These are phyloP conservation scores for Planiliza haematocheilus DNA, from an alignment of 2,113 vertebrate genomes.

Conservation along the genomic window DNA sequence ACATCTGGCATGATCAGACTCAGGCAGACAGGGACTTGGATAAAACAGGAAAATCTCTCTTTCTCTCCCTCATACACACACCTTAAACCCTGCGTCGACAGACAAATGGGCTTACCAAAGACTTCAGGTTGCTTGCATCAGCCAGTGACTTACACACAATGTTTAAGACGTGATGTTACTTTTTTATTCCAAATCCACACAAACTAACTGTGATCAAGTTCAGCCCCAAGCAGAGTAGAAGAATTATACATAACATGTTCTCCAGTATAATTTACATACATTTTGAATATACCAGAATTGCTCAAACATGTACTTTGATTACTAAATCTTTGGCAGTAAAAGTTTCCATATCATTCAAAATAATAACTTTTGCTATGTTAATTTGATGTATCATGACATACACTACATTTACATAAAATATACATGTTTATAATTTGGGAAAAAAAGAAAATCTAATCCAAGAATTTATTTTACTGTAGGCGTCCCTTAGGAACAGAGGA, in stretches of 20 bases:
- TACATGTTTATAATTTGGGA: no score
- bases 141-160: constrained; percentile 52
- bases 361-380: no score
- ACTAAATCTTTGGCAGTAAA: no score
- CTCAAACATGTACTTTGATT: not conserved
- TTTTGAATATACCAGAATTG: not conserved
- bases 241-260: no score
- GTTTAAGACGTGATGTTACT: constrained; percentile 56
- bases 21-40: constrained; percentile 70
- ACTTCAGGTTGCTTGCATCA: constrained; percentile 75
- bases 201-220: constrained; percentile 27
- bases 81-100: constrained; percentile 60
- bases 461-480: constrained; percentile 72
- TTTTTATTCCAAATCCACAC: constrained; percentile 51
- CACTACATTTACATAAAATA: not conserved
- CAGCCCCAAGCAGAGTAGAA: no score
- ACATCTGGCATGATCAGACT: constrained; percentile 74
- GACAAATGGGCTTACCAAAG: constrained; percentile 69
- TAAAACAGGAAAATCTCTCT: constrained; percentile 66
- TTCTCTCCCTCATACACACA: constrained; percentile 46
- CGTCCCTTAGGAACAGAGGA: constrained; percentile 82
- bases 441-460: constrained; percentile 2
- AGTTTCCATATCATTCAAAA: no score
- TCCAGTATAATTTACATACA: no score
- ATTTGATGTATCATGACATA: no score